A percentile compares a stretch with the other conserved stretches of the same genome.
These are phyloP conservation scores for Tor tambroides DNA, from an alignment of 2,113 vertebrate genomes.

Conservation along the genomic window DNA sequence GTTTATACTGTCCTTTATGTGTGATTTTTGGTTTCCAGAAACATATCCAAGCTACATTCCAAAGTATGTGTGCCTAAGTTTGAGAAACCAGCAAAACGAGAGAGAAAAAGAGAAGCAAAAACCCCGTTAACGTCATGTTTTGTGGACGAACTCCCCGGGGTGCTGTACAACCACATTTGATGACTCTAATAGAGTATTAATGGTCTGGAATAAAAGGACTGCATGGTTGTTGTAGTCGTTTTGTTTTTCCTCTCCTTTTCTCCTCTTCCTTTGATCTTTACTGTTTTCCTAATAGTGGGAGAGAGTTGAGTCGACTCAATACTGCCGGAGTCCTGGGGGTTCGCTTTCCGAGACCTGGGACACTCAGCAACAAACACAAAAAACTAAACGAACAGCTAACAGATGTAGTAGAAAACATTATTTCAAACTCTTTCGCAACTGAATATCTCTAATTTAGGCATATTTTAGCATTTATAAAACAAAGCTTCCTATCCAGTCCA, in stretches of 20 bases:
- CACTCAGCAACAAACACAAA: neutral
- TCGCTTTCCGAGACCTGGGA: neutral
- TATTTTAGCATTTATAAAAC: neutral
- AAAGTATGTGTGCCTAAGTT: neutral
- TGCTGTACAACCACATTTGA: constrained; percentile 37
- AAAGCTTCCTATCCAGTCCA: neutral
- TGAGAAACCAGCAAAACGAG: constrained; percentile 18
- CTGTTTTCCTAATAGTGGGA: constrained; percentile 15
- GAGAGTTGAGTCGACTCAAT: neutral
- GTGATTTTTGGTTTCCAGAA: constrained; percentile 5
- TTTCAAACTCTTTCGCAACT: neutral
- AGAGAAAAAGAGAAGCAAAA: neutral
- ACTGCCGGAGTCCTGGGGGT: neutral
- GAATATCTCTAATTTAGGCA: neutral
- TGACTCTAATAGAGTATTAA: constrained; percentile 53
- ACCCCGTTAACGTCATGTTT: neutral
- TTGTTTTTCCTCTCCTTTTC: neutral
- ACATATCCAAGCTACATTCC: constrained; percentile 15
- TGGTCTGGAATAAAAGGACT: constrained; percentile 38
- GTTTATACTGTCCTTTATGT: neutral
- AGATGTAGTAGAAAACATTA: neutral
- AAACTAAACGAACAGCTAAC: neutral
- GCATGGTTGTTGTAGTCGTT: neutral
- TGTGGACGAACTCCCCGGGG: constrained; percentile 38
- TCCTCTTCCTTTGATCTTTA: constrained; percentile 27